Evolutionary conservation across 2,113 vertebrate species (phyloP).

Genomic region (Tragelaphus imberbis): DNA sequence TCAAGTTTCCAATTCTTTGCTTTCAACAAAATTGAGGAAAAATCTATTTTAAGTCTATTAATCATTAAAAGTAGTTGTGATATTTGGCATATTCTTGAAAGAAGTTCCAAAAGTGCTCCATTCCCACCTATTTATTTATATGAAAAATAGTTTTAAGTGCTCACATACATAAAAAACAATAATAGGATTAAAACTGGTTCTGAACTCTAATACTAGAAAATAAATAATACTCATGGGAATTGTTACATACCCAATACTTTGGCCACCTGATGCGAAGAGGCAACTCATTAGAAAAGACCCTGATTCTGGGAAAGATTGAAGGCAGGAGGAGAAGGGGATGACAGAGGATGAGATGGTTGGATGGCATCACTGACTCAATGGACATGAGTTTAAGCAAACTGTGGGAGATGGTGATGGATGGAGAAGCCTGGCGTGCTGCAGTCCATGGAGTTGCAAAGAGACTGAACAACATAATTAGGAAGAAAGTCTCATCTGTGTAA

Average conservation of each 20-base stretch:
- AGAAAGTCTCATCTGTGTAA: neutral
- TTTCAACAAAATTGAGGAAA: slow-evolving; percentile 1
- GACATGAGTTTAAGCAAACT: neutral
- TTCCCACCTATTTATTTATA: neutral
- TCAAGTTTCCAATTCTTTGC: neutral
- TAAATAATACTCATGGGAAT: neutral
- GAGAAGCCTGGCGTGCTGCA: neutral
- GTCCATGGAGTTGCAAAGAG: neutral
- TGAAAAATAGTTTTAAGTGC: neutral
- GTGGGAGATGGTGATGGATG: neutral
- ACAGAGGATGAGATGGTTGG: neutral
- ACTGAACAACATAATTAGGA: neutral
- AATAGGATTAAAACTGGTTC: neutral
- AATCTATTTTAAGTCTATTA: neutral
- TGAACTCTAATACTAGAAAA: neutral
- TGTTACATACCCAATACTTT: neutral
- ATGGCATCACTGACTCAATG: neutral
- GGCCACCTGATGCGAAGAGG: neutral
- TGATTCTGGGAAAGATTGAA: neutral
- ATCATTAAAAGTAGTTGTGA: neutral
- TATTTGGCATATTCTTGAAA: neutral
- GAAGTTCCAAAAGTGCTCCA: neutral
- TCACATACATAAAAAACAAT: neutral
- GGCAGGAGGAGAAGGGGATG: neutral
- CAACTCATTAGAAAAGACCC: neutral